Base-by-base conservation (phyloP, 2,113 vertebrate genomes). In the Aldabrachelys gigantea region DNA sequence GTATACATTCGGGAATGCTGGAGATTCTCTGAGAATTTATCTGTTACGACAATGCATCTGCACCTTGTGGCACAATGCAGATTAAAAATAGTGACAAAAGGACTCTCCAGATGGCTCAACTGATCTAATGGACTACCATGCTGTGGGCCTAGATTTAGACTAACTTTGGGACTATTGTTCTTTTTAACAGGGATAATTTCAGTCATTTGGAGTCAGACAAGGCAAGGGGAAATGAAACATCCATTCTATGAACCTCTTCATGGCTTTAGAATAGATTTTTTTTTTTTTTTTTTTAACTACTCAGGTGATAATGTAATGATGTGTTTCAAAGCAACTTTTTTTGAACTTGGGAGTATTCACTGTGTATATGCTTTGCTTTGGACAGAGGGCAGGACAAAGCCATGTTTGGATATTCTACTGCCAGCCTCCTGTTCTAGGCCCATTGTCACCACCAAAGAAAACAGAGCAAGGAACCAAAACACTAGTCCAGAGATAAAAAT, bases 61-160 rank as follows among this genome's bases (percentile, higher is more conserved):
- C 72, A 49, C 56, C 56, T 96, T 84, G 89, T 91, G 44, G 52
- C 82, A 96, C 62, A 89, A 54, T n/a, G 80, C 62, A 89, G 16
- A 53, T 94, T 95, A 96, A 96, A 97, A 95, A 96, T 88, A 97
- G 87, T 16, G 57, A 91, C 44, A 86, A 95, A 96, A 92, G 90
- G 31, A 94, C 87, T 92, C 79, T 9, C 91, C 89, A 97, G 93
- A 95, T 93, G 95, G 96, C 85, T 94, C 88, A 97, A 95, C 89
- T 91, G 82, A 94, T 82, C 91, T 88, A 93, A 82, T 62, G 85
- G 52, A 65, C 52, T 47, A 80, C 38, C 79, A 84, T 87, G 82
- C 27, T 81, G 69, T 91, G 38, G 87, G 94, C 69, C 79, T 76
- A 93, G 85, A 92, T 91, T 91, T 89, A 87, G 65, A 38, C 88